phyloP scores from a whole-genome alignment of 2,888 invertebrate genomes.

The Melinaea menophilus region DNA sequence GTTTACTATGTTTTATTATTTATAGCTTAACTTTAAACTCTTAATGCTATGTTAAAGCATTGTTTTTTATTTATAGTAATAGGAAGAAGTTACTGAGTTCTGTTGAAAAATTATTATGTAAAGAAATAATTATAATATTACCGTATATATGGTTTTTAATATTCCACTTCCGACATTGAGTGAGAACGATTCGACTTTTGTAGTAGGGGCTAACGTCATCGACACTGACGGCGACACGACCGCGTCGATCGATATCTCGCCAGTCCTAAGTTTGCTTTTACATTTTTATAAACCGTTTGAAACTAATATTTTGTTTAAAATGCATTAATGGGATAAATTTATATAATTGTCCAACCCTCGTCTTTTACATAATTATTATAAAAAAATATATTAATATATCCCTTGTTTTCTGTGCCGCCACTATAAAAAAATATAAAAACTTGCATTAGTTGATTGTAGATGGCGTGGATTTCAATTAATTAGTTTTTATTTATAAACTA shows the following conservation, averaged over 20 bases:
- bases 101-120: neutral
- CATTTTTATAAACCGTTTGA: no score
- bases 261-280: neutral
- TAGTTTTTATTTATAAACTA: neutral
- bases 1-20: neutral
- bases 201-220: slow-evolving; percentile 11
- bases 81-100: neutral
- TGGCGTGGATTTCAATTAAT: neutral
- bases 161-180: neutral
- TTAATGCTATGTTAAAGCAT: neutral
- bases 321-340: no score
- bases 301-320: no score
- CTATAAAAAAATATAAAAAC: no score
- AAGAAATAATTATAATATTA: neutral
- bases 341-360: no score
- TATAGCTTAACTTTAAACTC: neutral
- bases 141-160: neutral
- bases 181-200: neutral
- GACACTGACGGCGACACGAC: slow-evolving; percentile 20
- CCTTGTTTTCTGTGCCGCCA: no score
- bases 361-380: no score
- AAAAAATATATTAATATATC: no score
- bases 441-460: neutral
- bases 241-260: slow-evolving; percentile 18
- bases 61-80: neutral